Base-by-base conservation (phyloP, 2,888 invertebrate genomes). In the Meteorus cinctellus region DNA sequence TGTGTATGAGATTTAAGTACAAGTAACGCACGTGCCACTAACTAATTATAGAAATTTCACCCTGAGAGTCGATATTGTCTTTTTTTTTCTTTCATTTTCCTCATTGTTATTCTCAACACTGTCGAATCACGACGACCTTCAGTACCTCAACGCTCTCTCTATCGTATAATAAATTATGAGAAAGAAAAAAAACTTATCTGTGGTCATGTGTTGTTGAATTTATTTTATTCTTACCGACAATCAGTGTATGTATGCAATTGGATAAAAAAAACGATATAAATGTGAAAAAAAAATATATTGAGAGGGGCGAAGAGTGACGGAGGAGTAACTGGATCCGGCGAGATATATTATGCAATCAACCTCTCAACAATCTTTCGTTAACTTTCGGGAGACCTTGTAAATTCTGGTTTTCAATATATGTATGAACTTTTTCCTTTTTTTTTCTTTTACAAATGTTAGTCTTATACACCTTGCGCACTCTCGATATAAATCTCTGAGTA, bases 381-480 rank as follows among this genome's bases (percentile, higher is more conserved):
- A 41, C 66, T 36, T 29, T 68, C 34, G 29, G 27, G 55, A 74
- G 68, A 68, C 74, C 74, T 68, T 73, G 73, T 29, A 62, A 71
- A 71, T 62, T 62, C 71, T 71, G 55, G 59, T 73, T 73, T 66
- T 55, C 10, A 55, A 73, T 59, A 60, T 73, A 48, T 72, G 45
- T 29, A 63, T 45, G 27, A 51, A 29, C 1, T 71, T 16, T 24
- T 41, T 6, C 10, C 27, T n/a, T 36, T 48, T 29, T 48, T 68
- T 67, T 67, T 48, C 16, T 12, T 12, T 12, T 12, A 41, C 41
- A 6, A 36, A 66, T 66, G 19, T n/a, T 19, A 45, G 34, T 63
- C 8, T 27, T 5, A 63, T 63, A 16, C 19, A 48, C 48, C 48
- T 48, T 48, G n/a, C n/a, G 6, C n/a, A n/a, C 48, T 48, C 48